Percentiles rank a stretch among this genome's conserved stretches.
Conservation (phyloP, 2,113 vertebrate species). For the Alethe diademata region DNA sequence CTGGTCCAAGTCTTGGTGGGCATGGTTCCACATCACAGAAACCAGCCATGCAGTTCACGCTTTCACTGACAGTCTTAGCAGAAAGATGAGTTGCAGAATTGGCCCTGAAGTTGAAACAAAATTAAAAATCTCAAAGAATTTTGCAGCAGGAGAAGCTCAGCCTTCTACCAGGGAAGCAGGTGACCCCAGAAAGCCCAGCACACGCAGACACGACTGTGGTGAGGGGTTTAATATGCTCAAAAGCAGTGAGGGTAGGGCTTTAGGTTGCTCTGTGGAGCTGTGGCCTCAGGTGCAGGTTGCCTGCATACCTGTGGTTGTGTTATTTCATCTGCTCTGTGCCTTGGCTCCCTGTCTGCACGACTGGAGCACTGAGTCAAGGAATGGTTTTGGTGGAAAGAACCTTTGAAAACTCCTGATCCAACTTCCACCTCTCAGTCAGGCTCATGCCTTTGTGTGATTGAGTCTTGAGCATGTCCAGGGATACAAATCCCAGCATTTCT, state of each 20-base stretch:
- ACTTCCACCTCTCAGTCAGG: not conserved
- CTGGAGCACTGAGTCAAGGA: not conserved
- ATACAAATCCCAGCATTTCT: not conserved
- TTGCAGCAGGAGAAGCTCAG: not conserved
- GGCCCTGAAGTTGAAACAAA: not conserved
- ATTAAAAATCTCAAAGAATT: not conserved
- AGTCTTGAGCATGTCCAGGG: not conserved
- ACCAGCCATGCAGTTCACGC: not conserved
- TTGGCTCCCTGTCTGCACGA: not conserved
- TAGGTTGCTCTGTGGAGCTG: not conserved
- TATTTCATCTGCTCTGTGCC: not conserved
- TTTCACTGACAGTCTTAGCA: conserved; percentile 6
- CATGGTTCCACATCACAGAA: conserved; percentile 50
- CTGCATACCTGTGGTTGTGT: not conserved
- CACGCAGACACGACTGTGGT: fast-evolving
- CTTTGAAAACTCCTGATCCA: not conserved
- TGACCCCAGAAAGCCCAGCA: not conserved
- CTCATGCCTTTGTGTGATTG: not conserved
- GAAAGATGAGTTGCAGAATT: not conserved
- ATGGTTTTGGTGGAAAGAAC: not conserved
- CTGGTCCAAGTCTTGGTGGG: conserved; percentile 37
- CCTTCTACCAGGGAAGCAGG: not conserved
- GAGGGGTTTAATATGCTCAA: not conserved
- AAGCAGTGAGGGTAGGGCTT: not conserved
- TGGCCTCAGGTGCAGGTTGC: not conserved